Evolutionary conservation across 2,797 vertebrate genomes (phyloP).

Genomic region (Myotis daubentonii): DNA sequence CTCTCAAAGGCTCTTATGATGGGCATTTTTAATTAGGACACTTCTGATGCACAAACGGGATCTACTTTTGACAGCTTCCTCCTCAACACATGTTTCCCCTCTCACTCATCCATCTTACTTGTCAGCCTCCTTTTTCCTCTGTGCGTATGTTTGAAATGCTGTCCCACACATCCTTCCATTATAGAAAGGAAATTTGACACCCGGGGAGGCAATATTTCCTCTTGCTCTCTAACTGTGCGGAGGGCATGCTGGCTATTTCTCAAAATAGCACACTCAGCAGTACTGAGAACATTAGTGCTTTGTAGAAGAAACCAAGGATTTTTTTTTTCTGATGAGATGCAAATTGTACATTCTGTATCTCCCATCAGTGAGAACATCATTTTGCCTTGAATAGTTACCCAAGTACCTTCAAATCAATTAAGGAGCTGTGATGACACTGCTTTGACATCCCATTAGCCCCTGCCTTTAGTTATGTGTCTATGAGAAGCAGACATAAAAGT

Average conservation of each 20-base stretch:
- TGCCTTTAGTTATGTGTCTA: slow-evolving; percentile 71
- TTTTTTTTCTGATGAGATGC: slow-evolving; percentile 69
- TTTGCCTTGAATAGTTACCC: slow-evolving; percentile 70
- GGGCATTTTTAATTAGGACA: slow-evolving; percentile 81
- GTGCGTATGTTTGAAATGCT: slow-evolving; percentile 79
- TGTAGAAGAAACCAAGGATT: slow-evolving; percentile 60
- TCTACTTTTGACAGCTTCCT: slow-evolving; percentile 75
- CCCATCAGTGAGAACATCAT: slow-evolving; percentile 67
- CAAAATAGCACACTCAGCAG: slow-evolving; percentile 74
- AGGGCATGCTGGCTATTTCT: slow-evolving; percentile 69
- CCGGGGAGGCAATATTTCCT: slow-evolving; percentile 77
- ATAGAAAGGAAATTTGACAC: slow-evolving; percentile 77
- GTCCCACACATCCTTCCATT: slow-evolving; percentile 76
- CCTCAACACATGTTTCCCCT: slow-evolving; percentile 73
- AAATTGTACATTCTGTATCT: slow-evolving; percentile 76
- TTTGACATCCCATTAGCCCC: slow-evolving; percentile 71
- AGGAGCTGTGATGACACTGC: slow-evolving; percentile 60
- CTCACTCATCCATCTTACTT: slow-evolving; percentile 79
- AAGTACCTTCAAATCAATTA: slow-evolving; percentile 77
- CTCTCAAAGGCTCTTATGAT: slow-evolving; percentile 60
- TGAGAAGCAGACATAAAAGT: slow-evolving; percentile 70
- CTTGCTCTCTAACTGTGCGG: slow-evolving; percentile 61
- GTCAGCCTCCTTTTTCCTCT: slow-evolving; percentile 70
- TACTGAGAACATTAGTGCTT: slow-evolving; percentile 67
- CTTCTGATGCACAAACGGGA: slow-evolving; percentile 61